These are phyloP conservation scores for Coregonus sp. DNA, from an alignment of 2,797 vertebrate genomes.

Conservation along the genomic window DNA sequence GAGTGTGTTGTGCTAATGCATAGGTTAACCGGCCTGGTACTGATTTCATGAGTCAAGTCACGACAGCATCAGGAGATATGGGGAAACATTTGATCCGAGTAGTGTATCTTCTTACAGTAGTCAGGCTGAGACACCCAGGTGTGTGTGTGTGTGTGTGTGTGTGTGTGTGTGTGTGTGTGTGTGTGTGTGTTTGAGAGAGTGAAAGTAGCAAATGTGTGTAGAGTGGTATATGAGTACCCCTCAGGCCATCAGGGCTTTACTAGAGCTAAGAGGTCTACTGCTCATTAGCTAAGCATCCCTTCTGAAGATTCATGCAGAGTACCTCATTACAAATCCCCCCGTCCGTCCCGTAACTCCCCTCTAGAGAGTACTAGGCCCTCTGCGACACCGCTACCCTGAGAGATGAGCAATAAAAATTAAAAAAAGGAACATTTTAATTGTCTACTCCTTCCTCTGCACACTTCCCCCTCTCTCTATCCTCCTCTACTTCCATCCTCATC, in stretches of 20 bases:
- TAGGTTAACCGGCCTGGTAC: no score
- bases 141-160: constrained; percentile 1
- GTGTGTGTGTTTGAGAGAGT: background rate
- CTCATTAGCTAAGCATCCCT: background rate
- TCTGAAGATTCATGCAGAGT: background rate
- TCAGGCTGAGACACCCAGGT: background rate
- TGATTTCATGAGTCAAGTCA: background rate
- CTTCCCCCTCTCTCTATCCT: no score
- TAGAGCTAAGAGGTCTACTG: background rate
- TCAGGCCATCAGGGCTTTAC: background rate
- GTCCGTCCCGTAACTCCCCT: background rate
- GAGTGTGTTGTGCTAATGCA: background rate
- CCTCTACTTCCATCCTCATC: no score
- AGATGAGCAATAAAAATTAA: background rate
- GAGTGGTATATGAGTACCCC: no score
- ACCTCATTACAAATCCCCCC: background rate
- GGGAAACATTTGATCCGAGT: background rate
- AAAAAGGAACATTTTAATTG: background rate
- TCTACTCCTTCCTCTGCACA: no score
- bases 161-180: background rate
- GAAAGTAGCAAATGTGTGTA: background rate
- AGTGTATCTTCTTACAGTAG: background rate
- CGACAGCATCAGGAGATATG: background rate
- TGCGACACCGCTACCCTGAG: background rate
- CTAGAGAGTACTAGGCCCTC: background rate